These are phyloP conservation scores for Halcyon smyrnensis DNA, from an alignment of 2,797 vertebrate genomes.

Conservation along the genomic window DNA sequence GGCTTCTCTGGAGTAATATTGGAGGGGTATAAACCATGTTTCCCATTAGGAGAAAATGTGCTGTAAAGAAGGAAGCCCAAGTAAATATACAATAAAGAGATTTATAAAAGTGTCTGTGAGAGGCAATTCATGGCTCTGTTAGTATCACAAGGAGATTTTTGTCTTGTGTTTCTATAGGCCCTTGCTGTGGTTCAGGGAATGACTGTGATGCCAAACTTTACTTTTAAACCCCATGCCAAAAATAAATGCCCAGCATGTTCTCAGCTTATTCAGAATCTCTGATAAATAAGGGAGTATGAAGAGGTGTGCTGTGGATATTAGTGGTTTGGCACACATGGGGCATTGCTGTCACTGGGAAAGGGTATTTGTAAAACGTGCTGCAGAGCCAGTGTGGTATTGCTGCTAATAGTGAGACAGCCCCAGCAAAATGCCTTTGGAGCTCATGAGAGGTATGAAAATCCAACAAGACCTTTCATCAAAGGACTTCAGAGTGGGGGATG, in stretches of 20 bases:
- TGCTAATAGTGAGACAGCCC: neutral
- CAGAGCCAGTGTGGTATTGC: neutral
- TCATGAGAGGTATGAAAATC: neutral
- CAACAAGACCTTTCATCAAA: neutral
- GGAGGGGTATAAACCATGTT: constrained; percentile 26
- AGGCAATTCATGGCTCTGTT: constrained; percentile 38
- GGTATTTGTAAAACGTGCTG: constrained; percentile 13
- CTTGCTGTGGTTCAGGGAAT: neutral
- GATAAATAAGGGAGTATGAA: neutral
- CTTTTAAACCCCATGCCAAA: neutral
- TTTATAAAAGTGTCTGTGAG: constrained; percentile 42
- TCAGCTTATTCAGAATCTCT: neutral
- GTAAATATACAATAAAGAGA: constrained; percentile 56
- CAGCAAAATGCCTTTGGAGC: neutral
- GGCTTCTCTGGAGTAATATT: neutral
- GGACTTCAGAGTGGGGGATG: neutral
- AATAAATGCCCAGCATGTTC: neutral
- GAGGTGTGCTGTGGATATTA: neutral
- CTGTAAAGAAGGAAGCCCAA: constrained; percentile 30
- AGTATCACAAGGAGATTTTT: constrained; percentile 33
- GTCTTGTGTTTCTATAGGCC: neutral
- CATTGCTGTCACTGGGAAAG: neutral
- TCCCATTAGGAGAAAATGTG: constrained; percentile 23
- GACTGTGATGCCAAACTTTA: neutral
- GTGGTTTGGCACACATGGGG: neutral